These are phyloP conservation scores for Sceloporus undulatus DNA, from an alignment of 2,113 vertebrate species.

Conservation along the genomic window DNA sequence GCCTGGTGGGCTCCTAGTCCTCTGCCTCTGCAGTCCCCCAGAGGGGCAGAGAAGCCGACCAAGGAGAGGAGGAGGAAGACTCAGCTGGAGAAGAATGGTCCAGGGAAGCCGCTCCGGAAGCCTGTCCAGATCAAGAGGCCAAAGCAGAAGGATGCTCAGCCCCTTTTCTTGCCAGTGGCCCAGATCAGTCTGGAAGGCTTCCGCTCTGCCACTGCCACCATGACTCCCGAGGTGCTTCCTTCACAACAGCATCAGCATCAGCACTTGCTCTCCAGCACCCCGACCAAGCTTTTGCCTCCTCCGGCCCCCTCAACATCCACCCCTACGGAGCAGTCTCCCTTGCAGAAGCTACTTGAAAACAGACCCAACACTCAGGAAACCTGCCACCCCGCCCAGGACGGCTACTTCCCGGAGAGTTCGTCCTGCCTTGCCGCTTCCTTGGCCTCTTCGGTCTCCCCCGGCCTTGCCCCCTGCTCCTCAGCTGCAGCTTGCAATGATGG, in stretches of 20 bases:
- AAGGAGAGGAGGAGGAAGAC: slow-evolving; percentile 92
- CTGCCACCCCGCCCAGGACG: slow-evolving; percentile 61
- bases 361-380: slow-evolving; percentile 93
- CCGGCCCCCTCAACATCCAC: slow-evolving; percentile 64
- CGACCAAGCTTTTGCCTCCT: slow-evolving; percentile 69
- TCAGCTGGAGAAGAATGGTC: slow-evolving; percentile 75
- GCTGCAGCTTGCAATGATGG: slow-evolving; percentile 58
- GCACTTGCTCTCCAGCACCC: slow-evolving; percentile 52
- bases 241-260: slow-evolving; percentile 31
- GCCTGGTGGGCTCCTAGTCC: slow-evolving; percentile 86
- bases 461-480: slow-evolving; percentile 58
- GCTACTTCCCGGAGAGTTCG: neutral
- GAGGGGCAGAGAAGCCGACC: slow-evolving; percentile 82
- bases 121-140: slow-evolving; percentile 91
- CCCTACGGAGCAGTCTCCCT: slow-evolving; percentile 77
- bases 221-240: slow-evolving; percentile 62
- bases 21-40: slow-evolving; percentile 42
- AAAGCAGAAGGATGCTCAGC: slow-evolving; percentile 89
- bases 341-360: slow-evolving; percentile 74
- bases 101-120: slow-evolving; percentile 84
- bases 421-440: neutral
- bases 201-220: slow-evolving; percentile 49
- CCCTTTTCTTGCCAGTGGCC: slow-evolving; percentile 87
- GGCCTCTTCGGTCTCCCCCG: neutral
- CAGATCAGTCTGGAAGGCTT: slow-evolving; percentile 88